Base-by-base conservation (phyloP, 2,888 invertebrate genomes). In the Caradrina clavipalpis region DNA sequence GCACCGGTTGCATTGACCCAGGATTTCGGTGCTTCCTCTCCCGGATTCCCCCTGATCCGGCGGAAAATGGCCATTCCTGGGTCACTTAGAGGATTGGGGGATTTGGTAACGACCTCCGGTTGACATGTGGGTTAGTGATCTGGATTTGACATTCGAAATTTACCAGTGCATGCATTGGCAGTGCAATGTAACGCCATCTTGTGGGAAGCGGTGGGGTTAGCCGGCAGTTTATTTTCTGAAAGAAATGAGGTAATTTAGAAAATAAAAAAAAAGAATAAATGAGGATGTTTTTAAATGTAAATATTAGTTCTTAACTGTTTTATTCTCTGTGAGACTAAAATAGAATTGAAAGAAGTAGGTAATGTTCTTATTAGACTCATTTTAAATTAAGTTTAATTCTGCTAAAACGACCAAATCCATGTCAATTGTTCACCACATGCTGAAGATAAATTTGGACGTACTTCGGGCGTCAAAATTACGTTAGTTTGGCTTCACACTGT, bases 1-100 rank as follows among this genome's bases (percentile, higher is more conserved):
- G 39, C 57, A 47, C n/a, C 26, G 31, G 47, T 21, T 71, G 79
- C 66, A 76, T 55, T 58, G 56, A 47, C 53, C 58, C 78, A 54
- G 26, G 51, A 69, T 80, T 80, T 57, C 4, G 64, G 57, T 42
- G 58, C 55, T 62, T 77, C 65, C 70, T 78, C 51, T 59, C 22
- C 70, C 70, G 13, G 42, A 66, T 76, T 80, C 81, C 78, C 78
- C 66, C 47, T 26, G 63, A 70, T 78, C 78, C 78, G 81, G 31
- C 78, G 78, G 78, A 58, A 80, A 80, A 80, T 78, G 47, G 21
- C 71, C 60, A 76, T 78, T 80, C 81, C 70, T 58, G 53, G 39
- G 53, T 58, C 55, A 56, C 59, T 31, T 47, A 61, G 49, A n/a
- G n/a, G n/a, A n/a, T n/a, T n/a, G 57, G 73, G 76, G 61, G 62